Conservation (phyloP, 2,113 vertebrate genomes). For the Hyla sarda region DNA sequence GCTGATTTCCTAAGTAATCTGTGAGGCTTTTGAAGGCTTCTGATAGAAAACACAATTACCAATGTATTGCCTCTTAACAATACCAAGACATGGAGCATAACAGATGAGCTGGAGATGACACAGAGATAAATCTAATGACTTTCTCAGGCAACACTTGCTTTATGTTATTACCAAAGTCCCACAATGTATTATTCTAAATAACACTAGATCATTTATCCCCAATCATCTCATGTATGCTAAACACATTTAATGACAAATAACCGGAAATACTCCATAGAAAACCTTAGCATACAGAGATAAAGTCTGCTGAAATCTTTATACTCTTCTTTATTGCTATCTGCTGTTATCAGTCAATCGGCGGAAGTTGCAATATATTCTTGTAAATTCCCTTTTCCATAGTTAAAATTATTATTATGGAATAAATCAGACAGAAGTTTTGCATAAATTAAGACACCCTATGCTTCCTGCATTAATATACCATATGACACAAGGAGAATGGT, state of each 20-base stretch:
- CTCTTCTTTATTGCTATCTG: neutral
- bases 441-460: neutral
- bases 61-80: constrained; percentile 48
- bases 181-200: constrained; percentile 45
- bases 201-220: constrained; percentile 23
- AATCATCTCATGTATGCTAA: constrained; percentile 37
- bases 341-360: neutral
- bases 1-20: constrained; percentile 46
- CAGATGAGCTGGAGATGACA: constrained; percentile 33
- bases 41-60: constrained; percentile 51
- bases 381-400: neutral
- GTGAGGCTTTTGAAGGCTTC: constrained; percentile 46
- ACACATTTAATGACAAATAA: constrained; percentile 27
- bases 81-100: constrained; percentile 34
- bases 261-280: neutral
- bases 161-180: constrained; percentile 38
- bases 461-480: neutral
- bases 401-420: neutral
- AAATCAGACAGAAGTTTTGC: neutral
- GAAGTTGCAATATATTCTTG: neutral
- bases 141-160: constrained; percentile 44
- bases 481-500: neutral
- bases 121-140: constrained; percentile 50
- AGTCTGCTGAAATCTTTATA: neutral
- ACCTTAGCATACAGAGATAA: neutral